A percentile compares a stretch with the other conserved stretches of the same genome.
Evolutionary conservation across 2,888 invertebrate species (phyloP).

Genomic region (Tribolium freemani): DNA sequence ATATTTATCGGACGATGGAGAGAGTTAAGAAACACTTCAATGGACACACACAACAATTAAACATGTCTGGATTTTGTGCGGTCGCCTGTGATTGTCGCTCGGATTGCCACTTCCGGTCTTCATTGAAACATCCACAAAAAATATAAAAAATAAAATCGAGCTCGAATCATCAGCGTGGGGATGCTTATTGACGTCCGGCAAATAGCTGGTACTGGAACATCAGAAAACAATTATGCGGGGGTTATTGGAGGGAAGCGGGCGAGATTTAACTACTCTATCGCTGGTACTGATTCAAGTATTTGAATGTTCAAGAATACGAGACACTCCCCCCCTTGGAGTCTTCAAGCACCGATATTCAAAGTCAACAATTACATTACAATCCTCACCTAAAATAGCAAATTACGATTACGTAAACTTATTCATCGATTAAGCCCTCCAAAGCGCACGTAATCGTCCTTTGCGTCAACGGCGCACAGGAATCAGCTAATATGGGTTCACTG

Average conservation of each 20-base stretch:
- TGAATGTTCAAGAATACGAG: conserved; percentile 42
- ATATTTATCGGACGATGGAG: conserved; percentile 51
- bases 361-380: neutral
- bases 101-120: conserved; percentile 63
- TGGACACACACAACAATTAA: conserved; percentile 58
- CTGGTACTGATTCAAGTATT: neutral
- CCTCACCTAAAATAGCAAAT: conserved; percentile 18
- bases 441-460: conserved; percentile 10
- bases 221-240: conserved; percentile 64
- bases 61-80: conserved; percentile 58
- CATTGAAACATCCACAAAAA: conserved; percentile 56
- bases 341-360: neutral
- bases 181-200: conserved; percentile 68
- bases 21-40: conserved; percentile 59
- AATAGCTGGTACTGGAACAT: conserved; percentile 69
- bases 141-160: conserved; percentile 55
- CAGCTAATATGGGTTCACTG: conserved; percentile 14
- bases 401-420: conserved; percentile 16
- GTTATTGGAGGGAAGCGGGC: conserved; percentile 51
- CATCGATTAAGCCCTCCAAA: neutral
- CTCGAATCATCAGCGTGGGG: conserved; percentile 61
- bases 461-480: neutral
- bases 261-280: conserved; percentile 42
- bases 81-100: conserved; percentile 65
- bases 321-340: conserved; percentile 39